These are phyloP conservation scores for Babyrousa celebensis DNA, from an alignment of 2,797 vertebrate species.

Conservation along the genomic window DNA sequence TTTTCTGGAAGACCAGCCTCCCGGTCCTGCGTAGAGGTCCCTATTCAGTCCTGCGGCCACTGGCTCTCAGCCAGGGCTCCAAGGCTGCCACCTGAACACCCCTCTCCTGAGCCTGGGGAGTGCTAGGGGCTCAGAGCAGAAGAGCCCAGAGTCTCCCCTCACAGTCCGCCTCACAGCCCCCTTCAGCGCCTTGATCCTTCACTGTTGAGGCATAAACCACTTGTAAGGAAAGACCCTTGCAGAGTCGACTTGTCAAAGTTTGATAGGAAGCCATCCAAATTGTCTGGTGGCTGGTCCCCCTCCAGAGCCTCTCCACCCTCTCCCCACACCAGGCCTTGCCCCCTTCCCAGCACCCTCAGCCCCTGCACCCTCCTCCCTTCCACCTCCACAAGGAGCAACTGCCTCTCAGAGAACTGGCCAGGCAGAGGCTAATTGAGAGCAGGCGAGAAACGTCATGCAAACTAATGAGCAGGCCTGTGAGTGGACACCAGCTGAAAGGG, in stretches of 20 bases:
- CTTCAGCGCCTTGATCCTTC: background rate
- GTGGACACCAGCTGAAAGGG: background rate
- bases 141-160: background rate
- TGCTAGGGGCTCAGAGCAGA: background rate
- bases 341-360: accelerated
- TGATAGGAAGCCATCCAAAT: constrained; percentile 54
- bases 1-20: background rate
- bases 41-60: background rate
- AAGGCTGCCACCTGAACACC: background rate
- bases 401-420: background rate
- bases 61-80: background rate
- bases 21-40: background rate
- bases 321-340: background rate
- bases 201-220: constrained; percentile 22
- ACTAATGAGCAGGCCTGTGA: background rate
- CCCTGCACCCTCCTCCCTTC: background rate
- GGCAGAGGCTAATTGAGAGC: constrained; percentile 5
- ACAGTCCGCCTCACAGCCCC: background rate
- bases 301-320: background rate
- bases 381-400: background rate
- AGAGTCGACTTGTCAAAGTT: constrained; percentile 7
- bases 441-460: background rate
- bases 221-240: constrained; percentile 64
- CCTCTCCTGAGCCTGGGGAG: background rate
- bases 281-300: background rate